Evolutionary conservation across 2,113 vertebrate genomes (phyloP).

Genomic region (Ammodytes dubius): DNA sequence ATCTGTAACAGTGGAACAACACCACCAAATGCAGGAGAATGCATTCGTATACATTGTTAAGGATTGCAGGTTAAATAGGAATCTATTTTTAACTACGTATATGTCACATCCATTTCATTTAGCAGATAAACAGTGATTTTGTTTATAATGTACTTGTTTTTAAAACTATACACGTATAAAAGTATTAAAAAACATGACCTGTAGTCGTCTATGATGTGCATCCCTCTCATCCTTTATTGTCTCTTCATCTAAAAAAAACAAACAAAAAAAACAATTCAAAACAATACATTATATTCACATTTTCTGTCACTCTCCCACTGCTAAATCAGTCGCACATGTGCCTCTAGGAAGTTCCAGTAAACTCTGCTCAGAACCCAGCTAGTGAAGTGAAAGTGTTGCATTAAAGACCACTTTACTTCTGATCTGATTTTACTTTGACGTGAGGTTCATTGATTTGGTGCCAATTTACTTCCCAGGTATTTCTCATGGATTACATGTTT

Average conservation of each 20-base stretch:
- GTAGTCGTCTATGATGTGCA: background rate
- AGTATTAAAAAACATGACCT: background rate
- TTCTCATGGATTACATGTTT: background rate
- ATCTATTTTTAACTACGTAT: background rate
- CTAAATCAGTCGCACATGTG: background rate
- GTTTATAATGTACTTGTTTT: background rate
- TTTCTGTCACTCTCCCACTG: background rate
- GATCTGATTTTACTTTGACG: too few species aligned
- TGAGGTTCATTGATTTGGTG: background rate
- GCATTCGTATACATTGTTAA: background rate
- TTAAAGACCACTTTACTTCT: too few species aligned
- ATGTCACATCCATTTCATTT: background rate
- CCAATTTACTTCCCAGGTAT: too few species aligned
- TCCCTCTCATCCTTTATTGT: constrained; percentile 1
- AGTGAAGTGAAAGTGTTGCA: too few species aligned
- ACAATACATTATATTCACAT: background rate
- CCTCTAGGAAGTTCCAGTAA: too few species aligned
- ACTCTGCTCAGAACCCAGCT: background rate
- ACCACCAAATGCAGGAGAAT: background rate
- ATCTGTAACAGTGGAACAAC: background rate
- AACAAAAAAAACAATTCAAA: background rate
- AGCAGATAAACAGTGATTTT: background rate
- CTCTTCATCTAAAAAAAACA: constrained; percentile 47
- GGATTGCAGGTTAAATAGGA: background rate
- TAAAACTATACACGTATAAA: background rate